Evolutionary conservation across 2,113 vertebrate species (phyloP).

Genomic region (Misgurnus mizolepis): DNA sequence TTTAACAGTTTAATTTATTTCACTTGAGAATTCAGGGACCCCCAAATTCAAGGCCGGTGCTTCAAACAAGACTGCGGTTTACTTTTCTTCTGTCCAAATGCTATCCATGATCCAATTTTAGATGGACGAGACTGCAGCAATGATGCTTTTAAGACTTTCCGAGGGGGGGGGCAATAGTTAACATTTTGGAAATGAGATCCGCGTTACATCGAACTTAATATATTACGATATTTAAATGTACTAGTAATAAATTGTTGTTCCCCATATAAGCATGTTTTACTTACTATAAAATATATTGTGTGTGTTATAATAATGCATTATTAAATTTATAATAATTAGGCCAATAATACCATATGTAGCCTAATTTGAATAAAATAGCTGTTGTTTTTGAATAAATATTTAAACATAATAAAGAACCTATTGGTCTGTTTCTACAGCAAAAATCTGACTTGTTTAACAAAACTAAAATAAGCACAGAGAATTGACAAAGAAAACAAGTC

Average conservation of each 20-base stretch:
- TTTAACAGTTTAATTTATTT: slow-evolving; percentile 93
- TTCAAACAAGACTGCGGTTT: slow-evolving; percentile 89
- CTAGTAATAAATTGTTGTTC: slow-evolving; percentile 20
- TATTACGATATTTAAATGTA: slow-evolving; percentile 51
- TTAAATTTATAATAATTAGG: too few relatives aligned
- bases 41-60: slow-evolving; percentile 90
- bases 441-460: not conserved
- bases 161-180: slow-evolving; percentile 67
- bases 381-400: not conserved
- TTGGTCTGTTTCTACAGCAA: not conserved
- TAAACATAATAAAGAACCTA: not conserved
- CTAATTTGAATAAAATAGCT: too few relatives aligned
- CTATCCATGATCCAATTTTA: slow-evolving; percentile 99
- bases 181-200: slow-evolving; percentile 65
- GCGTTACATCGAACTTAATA: slow-evolving; percentile 50
- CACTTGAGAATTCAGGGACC: slow-evolving; percentile 91
- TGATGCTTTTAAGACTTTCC: slow-evolving; percentile 79
- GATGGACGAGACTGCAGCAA: slow-evolving; percentile 86
- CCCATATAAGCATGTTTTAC: slow-evolving; percentile 42
- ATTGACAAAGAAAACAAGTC: slow-evolving; percentile 29
- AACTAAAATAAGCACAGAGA: slow-evolving; percentile 36
- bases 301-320: not conserved
- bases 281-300: not conserved
- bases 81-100: slow-evolving; percentile 88
- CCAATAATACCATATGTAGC: too few relatives aligned